phyloP scores from a whole-genome alignment of 2,888 invertebrate species.

The Biston stratarius region DNA sequence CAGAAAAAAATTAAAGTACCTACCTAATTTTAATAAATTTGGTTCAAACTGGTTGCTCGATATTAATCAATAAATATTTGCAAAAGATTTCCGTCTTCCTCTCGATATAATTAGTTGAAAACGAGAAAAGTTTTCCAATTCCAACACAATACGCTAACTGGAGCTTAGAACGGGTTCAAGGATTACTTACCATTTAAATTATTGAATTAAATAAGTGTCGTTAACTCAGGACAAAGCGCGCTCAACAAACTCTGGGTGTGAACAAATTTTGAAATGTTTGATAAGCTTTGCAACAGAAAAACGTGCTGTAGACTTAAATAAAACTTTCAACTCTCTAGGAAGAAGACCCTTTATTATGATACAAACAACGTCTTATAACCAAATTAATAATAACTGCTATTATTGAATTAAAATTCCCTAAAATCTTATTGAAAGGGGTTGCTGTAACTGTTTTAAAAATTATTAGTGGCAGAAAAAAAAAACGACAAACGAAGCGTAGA shows the following conservation, averaged over 20 bases:
- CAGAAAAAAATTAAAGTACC: too few relatives aligned
- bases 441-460: constrained; percentile 62
- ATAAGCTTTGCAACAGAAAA: background rate
- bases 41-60: constrained; percentile 39
- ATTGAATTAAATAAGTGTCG: constrained; percentile 28
- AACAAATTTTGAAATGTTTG: constrained; percentile 24
- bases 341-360: constrained; percentile 6
- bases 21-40: background rate
- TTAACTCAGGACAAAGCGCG: constrained; percentile 22
- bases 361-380: constrained; percentile 21
- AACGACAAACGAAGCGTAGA: constrained; percentile 37
- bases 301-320: background rate
- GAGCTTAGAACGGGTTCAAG: constrained; percentile 29
- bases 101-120: constrained; percentile 75
- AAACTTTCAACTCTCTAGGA: background rate
- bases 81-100: constrained; percentile 70
- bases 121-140: constrained; percentile 84
- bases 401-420: constrained; percentile 30
- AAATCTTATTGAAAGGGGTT: constrained; percentile 51
- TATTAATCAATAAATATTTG: constrained; percentile 74
- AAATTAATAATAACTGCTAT: constrained; percentile 18
- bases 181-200: constrained; percentile 27
- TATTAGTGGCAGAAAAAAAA: constrained; percentile 51
- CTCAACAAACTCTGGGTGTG: constrained; percentile 30
- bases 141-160: constrained; percentile 70